Evolutionary conservation across 2,888 invertebrate species (phyloP).

Genomic region (Crematogaster levior): DNA sequence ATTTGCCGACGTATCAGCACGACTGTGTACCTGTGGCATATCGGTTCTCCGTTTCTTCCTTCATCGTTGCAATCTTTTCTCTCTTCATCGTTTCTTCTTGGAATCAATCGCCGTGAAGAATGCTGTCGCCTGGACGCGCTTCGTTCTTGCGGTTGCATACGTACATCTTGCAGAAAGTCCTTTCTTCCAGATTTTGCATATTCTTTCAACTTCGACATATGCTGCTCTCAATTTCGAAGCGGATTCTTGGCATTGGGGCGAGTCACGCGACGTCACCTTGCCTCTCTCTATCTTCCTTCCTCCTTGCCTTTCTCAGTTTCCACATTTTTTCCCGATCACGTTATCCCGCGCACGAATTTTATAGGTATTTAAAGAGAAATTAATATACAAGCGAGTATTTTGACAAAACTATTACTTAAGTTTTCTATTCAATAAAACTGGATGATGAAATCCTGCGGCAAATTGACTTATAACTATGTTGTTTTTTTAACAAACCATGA

Average conservation of each 20-base stretch:
- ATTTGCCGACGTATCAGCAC: constrained; percentile 59
- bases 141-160: constrained; percentile 18
- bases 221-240: constrained; percentile 44
- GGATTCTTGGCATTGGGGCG: neutral
- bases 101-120: constrained; percentile 18
- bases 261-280: constrained; percentile 33
- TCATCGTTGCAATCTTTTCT: constrained; percentile 3
- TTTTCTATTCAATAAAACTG: neutral
- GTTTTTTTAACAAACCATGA: neutral
- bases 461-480: neutral
- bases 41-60: constrained; percentile 30
- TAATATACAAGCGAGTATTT: neutral
- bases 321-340: neutral
- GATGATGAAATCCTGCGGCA: neutral
- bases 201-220: constrained; percentile 49
- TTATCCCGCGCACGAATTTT: neutral
- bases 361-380: neutral
- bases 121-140: neutral
- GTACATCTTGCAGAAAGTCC: constrained; percentile 40
- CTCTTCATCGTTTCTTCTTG: constrained; percentile 1
- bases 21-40: constrained; percentile 56
- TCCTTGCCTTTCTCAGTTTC: neutral
- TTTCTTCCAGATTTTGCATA: constrained; percentile 56
- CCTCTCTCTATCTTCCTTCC: neutral
- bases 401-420: too few relatives aligned